These are phyloP conservation scores for Acleris emargana DNA, from an alignment of 2,888 invertebrate genomes.

Conservation along the genomic window DNA sequence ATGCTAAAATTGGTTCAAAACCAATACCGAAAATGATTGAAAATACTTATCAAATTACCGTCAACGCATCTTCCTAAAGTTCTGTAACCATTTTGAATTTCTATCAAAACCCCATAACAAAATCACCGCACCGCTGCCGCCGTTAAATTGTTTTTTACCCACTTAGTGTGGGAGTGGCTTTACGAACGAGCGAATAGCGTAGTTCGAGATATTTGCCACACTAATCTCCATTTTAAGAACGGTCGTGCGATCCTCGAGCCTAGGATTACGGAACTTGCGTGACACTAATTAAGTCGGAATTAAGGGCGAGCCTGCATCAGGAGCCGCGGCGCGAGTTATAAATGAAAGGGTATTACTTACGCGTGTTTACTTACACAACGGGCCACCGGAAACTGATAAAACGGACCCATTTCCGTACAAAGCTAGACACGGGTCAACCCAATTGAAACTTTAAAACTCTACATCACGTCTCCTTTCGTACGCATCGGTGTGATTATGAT, in stretches of 20 bases:
- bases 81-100: conserved; percentile 17
- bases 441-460: not conserved
- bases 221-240: conserved; percentile 84
- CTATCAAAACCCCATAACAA: conserved; percentile 33
- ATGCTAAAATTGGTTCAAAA: no score
- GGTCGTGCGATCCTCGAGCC: conserved; percentile 79
- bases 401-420: conserved; percentile 45
- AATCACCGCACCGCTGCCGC: conserved; percentile 40
- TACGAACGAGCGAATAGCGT: conserved; percentile 69
- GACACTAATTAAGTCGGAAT: conserved; percentile 83
- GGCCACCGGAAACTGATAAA: conserved; percentile 49
- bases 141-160: conserved; percentile 35
- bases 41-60: conserved; percentile 2
- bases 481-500: conserved; percentile 11
- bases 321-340: conserved; percentile 79
- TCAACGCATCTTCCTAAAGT: conserved; percentile 10
- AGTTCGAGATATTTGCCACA: conserved; percentile 80
- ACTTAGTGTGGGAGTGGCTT: conserved; percentile 61
- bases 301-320: conserved; percentile 81
- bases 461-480: not conserved
- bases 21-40: not conserved
- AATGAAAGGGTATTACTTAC: conserved; percentile 81
- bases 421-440: conserved; percentile 10
- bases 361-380: conserved; percentile 67
- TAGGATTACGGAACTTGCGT: conserved; percentile 83